These are phyloP conservation scores for Mactra quadrangularis DNA, from an alignment of 1,140 invertebrate species.

Conservation along the genomic window DNA sequence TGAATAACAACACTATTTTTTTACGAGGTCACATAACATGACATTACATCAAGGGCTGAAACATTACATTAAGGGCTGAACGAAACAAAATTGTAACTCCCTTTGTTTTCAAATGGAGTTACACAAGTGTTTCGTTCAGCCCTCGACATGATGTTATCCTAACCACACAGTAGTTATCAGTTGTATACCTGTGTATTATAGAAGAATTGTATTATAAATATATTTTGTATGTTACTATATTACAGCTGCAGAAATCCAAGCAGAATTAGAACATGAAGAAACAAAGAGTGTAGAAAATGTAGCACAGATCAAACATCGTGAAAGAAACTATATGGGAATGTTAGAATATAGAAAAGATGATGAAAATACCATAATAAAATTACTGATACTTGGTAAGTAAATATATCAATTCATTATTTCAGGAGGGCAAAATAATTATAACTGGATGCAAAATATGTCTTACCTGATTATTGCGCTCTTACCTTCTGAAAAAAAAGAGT, in stretches of 20 bases:
- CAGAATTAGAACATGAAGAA: conserved; percentile 79
- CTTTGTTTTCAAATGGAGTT: neutral
- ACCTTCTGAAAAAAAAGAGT: too few species aligned
- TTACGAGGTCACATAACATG: neutral
- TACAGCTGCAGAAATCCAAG: conserved; percentile 81
- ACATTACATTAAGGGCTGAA: too few species aligned
- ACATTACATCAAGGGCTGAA: neutral
- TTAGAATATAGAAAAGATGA: conserved; percentile 95
- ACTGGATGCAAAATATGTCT: too few species aligned
- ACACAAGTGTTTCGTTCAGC: neutral
- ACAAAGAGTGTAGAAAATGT: conserved; percentile 70
- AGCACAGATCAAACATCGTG: conserved; percentile 86
- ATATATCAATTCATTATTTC: too few species aligned
- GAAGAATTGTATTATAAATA: too few species aligned
- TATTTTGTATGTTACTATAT: too few species aligned
- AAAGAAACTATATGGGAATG: conserved; percentile 94
- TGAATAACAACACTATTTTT: neutral
- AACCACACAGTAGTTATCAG: too few species aligned
- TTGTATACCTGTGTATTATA: too few species aligned
- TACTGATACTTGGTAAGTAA: conserved; percentile 89
- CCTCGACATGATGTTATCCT: too few species aligned
- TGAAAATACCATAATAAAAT: conserved; percentile 90
- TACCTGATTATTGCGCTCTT: too few species aligned
- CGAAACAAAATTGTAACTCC: too few species aligned
- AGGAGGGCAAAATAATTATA: too few species aligned